phyloP scores from a whole-genome alignment of 1,140 invertebrate species.

The Augochlora pura region DNA sequence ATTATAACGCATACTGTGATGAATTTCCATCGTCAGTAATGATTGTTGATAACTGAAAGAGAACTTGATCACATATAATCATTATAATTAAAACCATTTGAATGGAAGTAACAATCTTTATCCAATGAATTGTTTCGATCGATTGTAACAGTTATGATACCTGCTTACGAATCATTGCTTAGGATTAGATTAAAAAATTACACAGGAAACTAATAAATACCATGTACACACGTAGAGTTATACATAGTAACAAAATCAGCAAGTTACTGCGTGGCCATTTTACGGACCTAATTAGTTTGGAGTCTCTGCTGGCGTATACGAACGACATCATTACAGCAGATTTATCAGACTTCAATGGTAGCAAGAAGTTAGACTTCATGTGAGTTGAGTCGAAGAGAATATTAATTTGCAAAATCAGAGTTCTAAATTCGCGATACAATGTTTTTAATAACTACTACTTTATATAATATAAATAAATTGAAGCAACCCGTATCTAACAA shows the following conservation, averaged over 20 bases:
- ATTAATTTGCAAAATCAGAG: neutral
- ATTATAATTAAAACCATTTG: too few relatives aligned
- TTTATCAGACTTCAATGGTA: slow-evolving; percentile 75
- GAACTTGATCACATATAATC: too few relatives aligned
- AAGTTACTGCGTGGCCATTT: slow-evolving; percentile 75
- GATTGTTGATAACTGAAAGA: too few relatives aligned
- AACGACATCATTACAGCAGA: slow-evolving; percentile 76
- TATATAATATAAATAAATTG: neutral
- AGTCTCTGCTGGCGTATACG: slow-evolving; percentile 76
- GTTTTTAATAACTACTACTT: neutral
- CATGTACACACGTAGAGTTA: slow-evolving; percentile 69
- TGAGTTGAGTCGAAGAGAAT: slow-evolving; percentile 64
- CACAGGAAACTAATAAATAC: neutral
- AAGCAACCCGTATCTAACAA: neutral
- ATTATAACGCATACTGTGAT: too few relatives aligned
- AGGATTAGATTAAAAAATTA: neutral
- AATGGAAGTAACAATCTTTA: too few relatives aligned
- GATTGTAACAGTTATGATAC: too few relatives aligned
- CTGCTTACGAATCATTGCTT: neutral
- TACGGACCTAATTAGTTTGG: slow-evolving; percentile 73
- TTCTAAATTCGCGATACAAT: neutral
- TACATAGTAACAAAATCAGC: slow-evolving; percentile 78
- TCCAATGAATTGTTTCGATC: too few relatives aligned
- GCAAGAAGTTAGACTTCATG: slow-evolving; percentile 77
- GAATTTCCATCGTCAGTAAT: too few relatives aligned